Percentiles rank a stretch among this genome's conserved stretches.
These are phyloP conservation scores for Podotricha telesiphe DNA, from an alignment of 2,888 invertebrate genomes.

Conservation along the genomic window DNA sequence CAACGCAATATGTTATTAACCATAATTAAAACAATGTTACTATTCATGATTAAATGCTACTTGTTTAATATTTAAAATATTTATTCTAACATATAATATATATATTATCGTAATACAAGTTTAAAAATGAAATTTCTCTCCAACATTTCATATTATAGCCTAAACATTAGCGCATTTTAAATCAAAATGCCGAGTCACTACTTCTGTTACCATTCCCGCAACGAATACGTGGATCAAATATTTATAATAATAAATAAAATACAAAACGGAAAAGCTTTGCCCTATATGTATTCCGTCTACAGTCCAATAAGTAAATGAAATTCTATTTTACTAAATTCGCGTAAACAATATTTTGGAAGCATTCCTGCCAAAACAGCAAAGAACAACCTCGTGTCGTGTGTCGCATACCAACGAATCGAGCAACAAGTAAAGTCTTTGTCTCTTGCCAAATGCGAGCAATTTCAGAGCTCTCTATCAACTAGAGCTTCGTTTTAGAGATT, in stretches of 20 bases:
- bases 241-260: slow-evolving; percentile 17
- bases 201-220: slow-evolving; percentile 7
- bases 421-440: slow-evolving; percentile 66
- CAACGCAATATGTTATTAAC: background rate
- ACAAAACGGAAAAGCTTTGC: background rate
- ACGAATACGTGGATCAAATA: slow-evolving; percentile 18
- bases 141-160: slow-evolving; percentile 1
- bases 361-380: slow-evolving; percentile 52
- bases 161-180: slow-evolving; percentile 8
- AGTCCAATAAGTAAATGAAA: slow-evolving; percentile 29
- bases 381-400: slow-evolving; percentile 55
- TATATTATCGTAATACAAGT: background rate
- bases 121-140: slow-evolving; percentile 1
- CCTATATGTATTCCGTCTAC: background rate
- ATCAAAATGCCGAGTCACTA: slow-evolving; percentile 14
- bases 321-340: slow-evolving; percentile 34
- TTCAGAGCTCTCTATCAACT: slow-evolving; percentile 28
- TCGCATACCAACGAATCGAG: slow-evolving; percentile 59
- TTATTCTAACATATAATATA: background rate
- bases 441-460: slow-evolving; percentile 34
- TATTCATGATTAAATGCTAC: background rate
- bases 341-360: slow-evolving; percentile 42
- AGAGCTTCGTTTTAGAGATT: slow-evolving; percentile 21
- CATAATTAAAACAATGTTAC: background rate
- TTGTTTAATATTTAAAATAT: background rate